These are phyloP conservation scores for Pollachius pollachius DNA, from an alignment of 2,113 vertebrate species.

Conservation along the genomic window DNA sequence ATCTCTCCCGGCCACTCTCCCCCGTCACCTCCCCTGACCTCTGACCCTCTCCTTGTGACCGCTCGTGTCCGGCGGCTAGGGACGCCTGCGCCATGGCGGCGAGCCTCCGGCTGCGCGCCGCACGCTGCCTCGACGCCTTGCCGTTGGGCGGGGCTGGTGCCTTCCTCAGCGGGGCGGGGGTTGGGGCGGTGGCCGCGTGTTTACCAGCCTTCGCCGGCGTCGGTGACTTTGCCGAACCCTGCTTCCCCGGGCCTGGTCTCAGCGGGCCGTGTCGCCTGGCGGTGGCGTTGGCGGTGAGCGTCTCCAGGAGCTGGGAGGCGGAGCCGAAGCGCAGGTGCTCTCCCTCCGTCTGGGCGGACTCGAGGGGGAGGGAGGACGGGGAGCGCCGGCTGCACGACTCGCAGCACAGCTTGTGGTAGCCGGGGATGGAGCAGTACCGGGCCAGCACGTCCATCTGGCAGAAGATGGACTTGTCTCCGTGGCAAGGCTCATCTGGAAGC, in stretches of 20 bases:
- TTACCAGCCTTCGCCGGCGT: slow-evolving; percentile 9
- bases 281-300: slow-evolving; percentile 57
- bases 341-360: slow-evolving; percentile 69
- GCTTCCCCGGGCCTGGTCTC: no score
- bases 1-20: slow-evolving; percentile 72
- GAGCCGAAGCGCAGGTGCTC: slow-evolving; percentile 67
- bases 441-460: slow-evolving; percentile 97
- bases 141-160: slow-evolving; percentile 13
- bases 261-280: no score
- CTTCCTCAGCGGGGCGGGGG: slow-evolving; percentile 7
- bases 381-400: slow-evolving; percentile 84
- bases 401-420: slow-evolving; percentile 91
- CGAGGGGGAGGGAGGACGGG: slow-evolving; percentile 66
- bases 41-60: slow-evolving; percentile 15
- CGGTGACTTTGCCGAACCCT: not conserved
- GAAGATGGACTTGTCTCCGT: slow-evolving; percentile 96
- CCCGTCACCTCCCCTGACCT: slow-evolving; percentile 50
- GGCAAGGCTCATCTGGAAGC: slow-evolving; percentile 88
- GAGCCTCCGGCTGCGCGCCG: slow-evolving; percentile 27
- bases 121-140: slow-evolving; percentile 44
- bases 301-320: slow-evolving; percentile 57
- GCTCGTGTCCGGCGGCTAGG: not conserved
- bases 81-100: not conserved
- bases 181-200: slow-evolving; percentile 32
- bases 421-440: slow-evolving; percentile 94